Conservation (phyloP, 1,140 invertebrate species). For the Caenorhabditis briggsae region DNA sequence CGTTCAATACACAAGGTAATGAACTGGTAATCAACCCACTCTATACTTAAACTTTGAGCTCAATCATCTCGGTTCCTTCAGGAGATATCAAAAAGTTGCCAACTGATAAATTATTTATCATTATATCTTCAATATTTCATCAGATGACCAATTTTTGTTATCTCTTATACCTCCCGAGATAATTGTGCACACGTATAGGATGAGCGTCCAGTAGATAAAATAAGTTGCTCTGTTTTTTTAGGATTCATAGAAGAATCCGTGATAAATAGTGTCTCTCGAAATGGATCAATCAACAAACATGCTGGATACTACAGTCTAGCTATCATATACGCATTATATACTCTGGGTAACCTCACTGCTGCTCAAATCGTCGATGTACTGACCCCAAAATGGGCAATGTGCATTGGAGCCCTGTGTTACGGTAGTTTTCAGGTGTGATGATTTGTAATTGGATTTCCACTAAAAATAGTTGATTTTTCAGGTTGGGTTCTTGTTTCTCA, state of each 20-base stretch:
- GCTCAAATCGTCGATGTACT: conserved; percentile 56
- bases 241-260: conserved; percentile 61
- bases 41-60: too few species aligned
- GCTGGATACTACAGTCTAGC: conserved; percentile 60
- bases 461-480: background rate
- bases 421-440: conserved; percentile 27
- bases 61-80: too few species aligned
- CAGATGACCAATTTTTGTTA: too few species aligned
- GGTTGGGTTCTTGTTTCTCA: conserved; percentile 60
- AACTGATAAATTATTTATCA: too few species aligned
- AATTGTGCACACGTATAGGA: too few species aligned
- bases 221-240: background rate
- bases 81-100: too few species aligned
- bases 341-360: conserved; percentile 57
- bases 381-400: conserved; percentile 59
- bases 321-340: conserved; percentile 59
- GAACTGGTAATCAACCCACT: background rate
- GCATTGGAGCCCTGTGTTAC: conserved; percentile 53
- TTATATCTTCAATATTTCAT: too few species aligned
- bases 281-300: conserved; percentile 45
- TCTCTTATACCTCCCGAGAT: too few species aligned
- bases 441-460: background rate
- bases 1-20: conserved; percentile 57
- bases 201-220: too few species aligned
- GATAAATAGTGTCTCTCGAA: conserved; percentile 1